Evolutionary conservation across 2,113 vertebrate genomes (phyloP).

Genomic region (Romanogobio albipinnatus): DNA sequence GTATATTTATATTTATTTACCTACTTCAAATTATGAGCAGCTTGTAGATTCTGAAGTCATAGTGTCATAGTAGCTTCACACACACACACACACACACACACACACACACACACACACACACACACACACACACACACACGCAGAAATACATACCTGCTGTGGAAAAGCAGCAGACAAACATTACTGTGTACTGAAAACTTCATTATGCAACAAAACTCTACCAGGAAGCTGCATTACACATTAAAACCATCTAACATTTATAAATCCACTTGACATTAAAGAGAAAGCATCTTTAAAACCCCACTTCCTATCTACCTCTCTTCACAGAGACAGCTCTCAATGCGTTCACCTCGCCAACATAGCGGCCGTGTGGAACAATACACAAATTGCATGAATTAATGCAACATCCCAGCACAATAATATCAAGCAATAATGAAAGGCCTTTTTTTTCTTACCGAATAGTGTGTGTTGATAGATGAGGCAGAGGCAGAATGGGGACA

Average conservation of each 20-base stretch:
- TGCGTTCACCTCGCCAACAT: not conserved
- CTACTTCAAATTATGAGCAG: not conserved
- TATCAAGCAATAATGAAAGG: constrained; percentile 37
- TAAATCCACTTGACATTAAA: constrained; percentile 50
- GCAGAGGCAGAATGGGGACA: constrained; percentile 51
- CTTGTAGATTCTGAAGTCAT: not conserved
- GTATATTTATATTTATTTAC: not conserved
- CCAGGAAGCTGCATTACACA: not conserved
- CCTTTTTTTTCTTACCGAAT: constrained; percentile 21
- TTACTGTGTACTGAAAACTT: not conserved
- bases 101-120: too few species aligned
- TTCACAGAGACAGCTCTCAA: constrained; percentile 11
- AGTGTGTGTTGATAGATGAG: constrained; percentile 47
- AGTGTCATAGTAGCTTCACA: not conserved
- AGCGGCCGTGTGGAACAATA: constrained; percentile 19
- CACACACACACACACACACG: not conserved
- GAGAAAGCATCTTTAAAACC: constrained; percentile 30
- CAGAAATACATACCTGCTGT: not conserved
- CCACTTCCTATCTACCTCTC: constrained; percentile 7
- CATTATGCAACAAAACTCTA: not conserved
- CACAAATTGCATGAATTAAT: constrained; percentile 23
- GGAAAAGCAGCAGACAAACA: not conserved
- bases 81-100: too few species aligned
- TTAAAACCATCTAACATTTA: constrained; percentile 24
- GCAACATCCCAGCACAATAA: constrained; percentile 14